These are phyloP conservation scores for Sabatieria punctata DNA, from an alignment of 2,888 invertebrate genomes.

Conservation along the genomic window DNA sequence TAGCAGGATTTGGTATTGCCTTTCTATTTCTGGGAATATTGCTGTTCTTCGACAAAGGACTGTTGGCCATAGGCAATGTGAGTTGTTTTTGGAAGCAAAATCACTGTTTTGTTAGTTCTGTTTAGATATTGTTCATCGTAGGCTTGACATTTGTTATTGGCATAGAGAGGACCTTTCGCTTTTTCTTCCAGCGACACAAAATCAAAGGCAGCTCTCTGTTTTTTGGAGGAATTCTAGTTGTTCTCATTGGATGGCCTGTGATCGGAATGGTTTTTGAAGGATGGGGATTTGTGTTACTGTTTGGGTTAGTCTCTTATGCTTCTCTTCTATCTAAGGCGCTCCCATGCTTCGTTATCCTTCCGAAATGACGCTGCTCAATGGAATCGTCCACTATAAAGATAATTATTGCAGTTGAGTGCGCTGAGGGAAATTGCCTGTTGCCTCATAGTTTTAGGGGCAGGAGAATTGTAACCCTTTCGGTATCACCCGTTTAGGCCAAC, in stretches of 20 bases:
- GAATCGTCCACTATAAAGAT: no score
- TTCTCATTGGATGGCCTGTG: conserved; percentile 84
- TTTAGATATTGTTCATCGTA: conserved; percentile 81
- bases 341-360: no score
- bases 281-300: conserved; percentile 69
- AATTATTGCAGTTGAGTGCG: no score
- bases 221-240: conserved; percentile 76
- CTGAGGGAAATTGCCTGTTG: no score
- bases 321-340: neutral
- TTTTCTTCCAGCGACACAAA: conserved; percentile 95
- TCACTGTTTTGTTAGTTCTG: conserved; percentile 19
- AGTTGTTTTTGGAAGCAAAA: conserved; percentile 33
- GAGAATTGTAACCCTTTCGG: no score
- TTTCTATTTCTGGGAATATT: conserved; percentile 85
- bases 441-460: no score
- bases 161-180: conserved; percentile 76
- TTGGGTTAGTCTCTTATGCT: conserved; percentile 41
- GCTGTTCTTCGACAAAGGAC: conserved; percentile 83
- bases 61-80: conserved; percentile 98
- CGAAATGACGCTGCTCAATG: no score
- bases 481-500: no score
- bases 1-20: conserved; percentile 83
- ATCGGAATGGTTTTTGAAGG: conserved; percentile 88
- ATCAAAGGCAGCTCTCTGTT: conserved; percentile 71
- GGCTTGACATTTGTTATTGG: conserved; percentile 93